A percentile compares a stretch with the other conserved stretches of the same genome.
Conservation (phyloP, 2,113 vertebrate genomes). For the Dendropsophus ebraccatus region DNA sequence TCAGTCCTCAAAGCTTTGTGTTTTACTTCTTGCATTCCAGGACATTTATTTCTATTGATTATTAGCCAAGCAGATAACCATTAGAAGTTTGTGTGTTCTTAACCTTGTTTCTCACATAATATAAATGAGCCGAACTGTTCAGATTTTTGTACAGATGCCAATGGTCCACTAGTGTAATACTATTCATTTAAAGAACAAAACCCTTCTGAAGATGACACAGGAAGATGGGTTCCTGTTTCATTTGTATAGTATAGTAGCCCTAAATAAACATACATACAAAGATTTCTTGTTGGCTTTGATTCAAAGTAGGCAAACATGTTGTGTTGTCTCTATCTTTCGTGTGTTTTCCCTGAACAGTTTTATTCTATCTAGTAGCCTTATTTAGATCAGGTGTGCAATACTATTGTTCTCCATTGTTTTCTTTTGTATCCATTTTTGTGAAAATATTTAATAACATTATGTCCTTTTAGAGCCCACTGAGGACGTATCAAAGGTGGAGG, state of each 20-base stretch:
- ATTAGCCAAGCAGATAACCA: slow-evolving; percentile 49
- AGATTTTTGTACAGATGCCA: slow-evolving; percentile 20
- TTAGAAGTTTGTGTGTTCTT: slow-evolving; percentile 16
- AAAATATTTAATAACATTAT: not conserved
- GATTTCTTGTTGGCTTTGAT: slow-evolving; percentile 13
- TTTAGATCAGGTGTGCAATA: slow-evolving; percentile 20
- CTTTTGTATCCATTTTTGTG: not conserved
- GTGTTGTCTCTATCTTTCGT: not conserved
- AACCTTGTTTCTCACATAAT: slow-evolving; percentile 2
- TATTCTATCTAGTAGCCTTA: not conserved
- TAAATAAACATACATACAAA: slow-evolving; percentile 29
- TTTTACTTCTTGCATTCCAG: slow-evolving; percentile 18
- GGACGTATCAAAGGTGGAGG: not conserved
- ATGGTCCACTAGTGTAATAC: not conserved
- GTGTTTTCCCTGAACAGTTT: not conserved
- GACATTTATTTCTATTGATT: slow-evolving; percentile 40
- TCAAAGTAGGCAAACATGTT: slow-evolving; percentile 32
- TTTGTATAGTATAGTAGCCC: not conserved
- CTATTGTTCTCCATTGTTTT: not conserved
- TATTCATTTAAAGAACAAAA: slow-evolving; percentile 1
- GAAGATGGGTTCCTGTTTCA: not conserved
- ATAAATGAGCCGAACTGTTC: slow-evolving; percentile 20
- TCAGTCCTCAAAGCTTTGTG: slow-evolving; percentile 33
- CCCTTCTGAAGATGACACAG: slow-evolving; percentile 21
- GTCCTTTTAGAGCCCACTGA: slow-evolving; percentile 4